These are phyloP conservation scores for Tiliacea aurago DNA, from an alignment of 2,888 invertebrate species.

Conservation along the genomic window DNA sequence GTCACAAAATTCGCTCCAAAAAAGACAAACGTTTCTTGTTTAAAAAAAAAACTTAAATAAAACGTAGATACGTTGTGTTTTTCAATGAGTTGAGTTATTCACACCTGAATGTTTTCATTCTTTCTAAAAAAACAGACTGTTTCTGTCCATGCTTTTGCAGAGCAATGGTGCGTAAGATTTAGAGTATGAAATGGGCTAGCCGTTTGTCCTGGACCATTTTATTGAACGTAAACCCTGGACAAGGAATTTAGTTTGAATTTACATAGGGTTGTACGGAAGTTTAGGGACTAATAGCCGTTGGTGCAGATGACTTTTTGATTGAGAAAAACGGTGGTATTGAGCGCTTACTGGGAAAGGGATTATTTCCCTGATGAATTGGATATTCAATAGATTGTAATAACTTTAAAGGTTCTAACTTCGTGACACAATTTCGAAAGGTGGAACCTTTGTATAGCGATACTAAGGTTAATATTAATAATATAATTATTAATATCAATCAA, in stretches of 20 bases:
- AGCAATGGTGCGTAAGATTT: conserved; percentile 14
- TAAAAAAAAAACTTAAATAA: neutral
- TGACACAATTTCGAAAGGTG: too few relatives aligned
- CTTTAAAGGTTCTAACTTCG: too few relatives aligned
- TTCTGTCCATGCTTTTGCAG: conserved; percentile 18
- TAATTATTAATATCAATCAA: too few relatives aligned
- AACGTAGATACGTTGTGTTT: conserved; percentile 13
- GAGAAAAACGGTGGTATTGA: neutral
- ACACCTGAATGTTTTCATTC: conserved; percentile 5
- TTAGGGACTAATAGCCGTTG: neutral
- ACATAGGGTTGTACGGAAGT: too few relatives aligned
- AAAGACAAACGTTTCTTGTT: neutral
- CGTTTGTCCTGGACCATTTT: neutral
- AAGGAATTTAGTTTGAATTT: neutral
- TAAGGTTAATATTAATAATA: too few relatives aligned
- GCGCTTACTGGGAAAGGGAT: neutral
- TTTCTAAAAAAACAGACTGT: neutral
- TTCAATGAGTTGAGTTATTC: conserved; percentile 19
- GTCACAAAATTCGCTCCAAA: neutral
- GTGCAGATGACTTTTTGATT: neutral
- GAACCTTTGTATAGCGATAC: too few relatives aligned
- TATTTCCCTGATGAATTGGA: neutral
- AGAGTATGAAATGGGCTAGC: conserved; percentile 4
- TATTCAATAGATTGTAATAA: too few relatives aligned
- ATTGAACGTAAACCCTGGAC: neutral